Evolutionary conservation across 2,888 invertebrate genomes (phyloP), one percentile per base, ranked within the genome.

Genomic region (Lottia gigantea): DNA sequence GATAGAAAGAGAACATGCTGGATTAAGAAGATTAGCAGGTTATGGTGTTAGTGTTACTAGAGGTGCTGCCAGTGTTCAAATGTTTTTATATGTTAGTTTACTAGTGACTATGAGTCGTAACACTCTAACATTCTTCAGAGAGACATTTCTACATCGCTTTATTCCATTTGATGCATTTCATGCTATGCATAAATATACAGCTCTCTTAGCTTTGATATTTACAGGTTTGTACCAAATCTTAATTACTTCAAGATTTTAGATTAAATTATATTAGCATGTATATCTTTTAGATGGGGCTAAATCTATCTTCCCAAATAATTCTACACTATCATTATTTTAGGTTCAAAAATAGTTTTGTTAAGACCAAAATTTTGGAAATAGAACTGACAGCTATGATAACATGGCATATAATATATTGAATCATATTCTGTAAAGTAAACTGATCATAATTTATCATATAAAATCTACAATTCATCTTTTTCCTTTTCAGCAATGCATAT

Each of bases 31-130:
- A 71, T 90, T 92, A 76, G 90, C 91, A 19, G 91, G 92, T 8
- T 90, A 90, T 80, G 92, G 92, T 23, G 90, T 92, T 14, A 90
- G 91, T 7, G 79, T 92, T 26, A 91, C 92, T 0, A 84, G 92
- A 79, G 92, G 92, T 40, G 91, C 92, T 4, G 92, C 92, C 3
- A 91, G 91, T 31, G 91, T 90, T 12, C 91, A 91, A 90, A 91
- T 92, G 91, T 91, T 92, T 80, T 89, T 91, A 15, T 92, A 90
- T 83, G 90, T 91, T 7, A 88, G 90, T 0, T 85, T 92, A 14
- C 85, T 92, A 46, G 83, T 92, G 6, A 91, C 91, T 12, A 92
- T 92, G 91, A 92, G 91, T 78, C 87, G 91, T 62, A 92, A 92
- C 83, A 88, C 89, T 11, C 90, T 91, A 64, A 91, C 91, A 1